These are phyloP conservation scores for Branchellion lobata DNA, from an alignment of 2,888 invertebrate species.

Conservation along the genomic window DNA sequence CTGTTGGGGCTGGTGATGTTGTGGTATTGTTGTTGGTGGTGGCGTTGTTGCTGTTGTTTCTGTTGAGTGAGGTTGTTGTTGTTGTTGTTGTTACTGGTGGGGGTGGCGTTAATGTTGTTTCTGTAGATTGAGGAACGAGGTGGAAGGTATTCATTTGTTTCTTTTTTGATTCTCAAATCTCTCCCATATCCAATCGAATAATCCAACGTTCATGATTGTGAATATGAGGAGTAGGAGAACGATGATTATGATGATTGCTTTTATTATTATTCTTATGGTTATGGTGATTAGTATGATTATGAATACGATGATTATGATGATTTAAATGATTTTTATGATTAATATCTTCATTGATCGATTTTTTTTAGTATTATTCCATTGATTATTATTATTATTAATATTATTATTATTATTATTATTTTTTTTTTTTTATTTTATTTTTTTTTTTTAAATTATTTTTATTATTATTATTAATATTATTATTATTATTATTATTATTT, in stretches of 20 bases:
- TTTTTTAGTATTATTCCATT: neutral
- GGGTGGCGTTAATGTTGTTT: too few species aligned
- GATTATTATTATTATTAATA: conserved; percentile 1
- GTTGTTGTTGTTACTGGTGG: neutral
- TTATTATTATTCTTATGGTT: neutral
- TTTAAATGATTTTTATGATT: neutral
- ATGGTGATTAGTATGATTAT: neutral
- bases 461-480: neutral
- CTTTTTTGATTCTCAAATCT: too few species aligned
- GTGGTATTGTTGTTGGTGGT: neutral
- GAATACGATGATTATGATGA: neutral
- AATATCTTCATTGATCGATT: neutral
- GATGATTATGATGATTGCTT: neutral
- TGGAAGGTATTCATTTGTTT: too few species aligned
- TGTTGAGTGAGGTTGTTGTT: neutral
- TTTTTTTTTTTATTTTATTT: neutral
- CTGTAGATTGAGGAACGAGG: too few species aligned
- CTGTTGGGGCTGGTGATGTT: neutral
- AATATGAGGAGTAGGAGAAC: too few species aligned
- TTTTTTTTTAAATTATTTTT: conserved; percentile 2
- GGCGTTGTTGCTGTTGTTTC: neutral
- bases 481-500: neutral
- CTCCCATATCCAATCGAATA: too few species aligned
- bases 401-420: conserved; percentile 20
- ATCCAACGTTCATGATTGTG: too few species aligned